Base-by-base conservation (phyloP, 2,888 invertebrate species). In the Steinernema carpocapsae region DNA sequence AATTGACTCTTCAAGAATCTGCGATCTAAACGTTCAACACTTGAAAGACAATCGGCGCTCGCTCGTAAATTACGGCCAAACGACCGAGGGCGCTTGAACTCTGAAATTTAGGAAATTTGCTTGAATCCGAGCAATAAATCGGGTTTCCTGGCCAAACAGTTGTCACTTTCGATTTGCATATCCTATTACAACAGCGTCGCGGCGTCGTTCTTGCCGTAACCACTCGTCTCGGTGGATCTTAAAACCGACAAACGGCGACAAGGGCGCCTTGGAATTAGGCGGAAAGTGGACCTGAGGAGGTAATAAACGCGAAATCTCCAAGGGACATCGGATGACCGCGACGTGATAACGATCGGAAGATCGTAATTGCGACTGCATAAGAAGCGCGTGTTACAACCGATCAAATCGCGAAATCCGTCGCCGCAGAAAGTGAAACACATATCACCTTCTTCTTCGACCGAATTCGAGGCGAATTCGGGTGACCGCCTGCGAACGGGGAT, bases 281-380 rank as follows among this genome's bases (percentile, higher is more conserved):
- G 48, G 48, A 48, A 17, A 48, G 37, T 37, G 37, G 48, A 48
- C 19, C 32, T 19, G 4, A 4, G 22, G 64, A 64, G 64, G 64
- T 64, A 64, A 64, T 64, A 64, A 64, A 32, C 64, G 56, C 37
- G 4, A 56, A 56, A 56, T 56, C 32, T 29, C 22, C 7, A 64
- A 29, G 37, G 64, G 32, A 17, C 17, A 64, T 56, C 24, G 6
- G n/a, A 64, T 64, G 64, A 64, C 64, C 64, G 64, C 64, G 64
- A 64, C 37, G 64, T 64, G 64, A 64, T 64, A 64, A 64, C 64
- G 64, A 64, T 64, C 64, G 64, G 26, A 32, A 64, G 64, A 64
- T 64, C 64, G 64, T 64, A 64, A 64, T 64, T 64, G 64, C 64
- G 19, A 37, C 24, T 24, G 32, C 64, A 32, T 29, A 64, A 64